These are phyloP conservation scores for Elgaria multicarinata DNA, from an alignment of 2,113 vertebrate genomes.

Conservation along the genomic window DNA sequence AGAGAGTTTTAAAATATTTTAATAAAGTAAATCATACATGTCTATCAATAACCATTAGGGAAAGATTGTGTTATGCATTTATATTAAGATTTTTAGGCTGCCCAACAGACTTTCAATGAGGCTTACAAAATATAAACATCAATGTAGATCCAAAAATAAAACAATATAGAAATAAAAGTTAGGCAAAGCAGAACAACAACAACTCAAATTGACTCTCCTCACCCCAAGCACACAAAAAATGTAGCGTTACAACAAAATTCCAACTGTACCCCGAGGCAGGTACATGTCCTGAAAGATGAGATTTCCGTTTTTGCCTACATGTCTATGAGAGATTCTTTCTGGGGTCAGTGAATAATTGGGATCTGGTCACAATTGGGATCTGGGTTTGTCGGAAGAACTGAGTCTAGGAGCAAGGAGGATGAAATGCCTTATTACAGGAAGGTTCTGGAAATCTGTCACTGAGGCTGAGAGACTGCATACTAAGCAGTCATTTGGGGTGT, in stretches of 20 bases:
- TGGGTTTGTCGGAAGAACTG: not conserved
- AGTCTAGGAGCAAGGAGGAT: not conserved
- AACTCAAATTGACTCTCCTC: not conserved
- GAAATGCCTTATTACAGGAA: not conserved
- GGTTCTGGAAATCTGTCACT: not conserved
- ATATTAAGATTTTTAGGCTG: not conserved
- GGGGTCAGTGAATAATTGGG: not conserved
- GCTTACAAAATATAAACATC: not conserved
- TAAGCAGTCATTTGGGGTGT: not conserved
- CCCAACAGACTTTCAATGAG: not conserved
- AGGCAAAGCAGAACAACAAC: not conserved
- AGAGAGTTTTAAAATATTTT: not conserved
- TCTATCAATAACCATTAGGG: not conserved
- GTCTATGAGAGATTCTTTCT: not conserved
- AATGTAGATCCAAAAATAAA: not conserved
- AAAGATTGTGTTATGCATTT: not conserved
- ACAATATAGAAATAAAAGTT: not conserved
- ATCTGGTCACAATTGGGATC: not conserved
- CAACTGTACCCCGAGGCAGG: not conserved
- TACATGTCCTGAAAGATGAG: not conserved
- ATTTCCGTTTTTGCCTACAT: not conserved
- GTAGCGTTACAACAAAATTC: not conserved
- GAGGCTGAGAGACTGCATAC: conserved; percentile 24
- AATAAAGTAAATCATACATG: not conserved
- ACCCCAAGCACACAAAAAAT: not conserved